These are phyloP conservation scores for Vireo griseus DNA, from an alignment of 2,797 vertebrate genomes.

Conservation along the genomic window DNA sequence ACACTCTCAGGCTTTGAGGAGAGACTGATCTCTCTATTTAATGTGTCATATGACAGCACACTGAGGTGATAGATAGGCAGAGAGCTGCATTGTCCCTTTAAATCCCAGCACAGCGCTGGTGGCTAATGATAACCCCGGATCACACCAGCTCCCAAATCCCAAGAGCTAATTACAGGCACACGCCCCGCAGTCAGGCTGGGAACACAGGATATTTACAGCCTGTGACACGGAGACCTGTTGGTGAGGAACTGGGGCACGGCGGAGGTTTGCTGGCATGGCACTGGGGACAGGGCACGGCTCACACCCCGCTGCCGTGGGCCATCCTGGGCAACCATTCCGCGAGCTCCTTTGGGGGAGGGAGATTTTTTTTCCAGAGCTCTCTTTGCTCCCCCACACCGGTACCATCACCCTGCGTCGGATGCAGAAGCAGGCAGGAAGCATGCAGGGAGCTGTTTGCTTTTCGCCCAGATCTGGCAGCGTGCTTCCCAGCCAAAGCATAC, in stretches of 20 bases:
- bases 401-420: fast-evolving
- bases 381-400: fast-evolving
- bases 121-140: background rate
- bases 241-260: fast-evolving
- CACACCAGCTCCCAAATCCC: constrained; percentile 24
- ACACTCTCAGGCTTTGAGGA: background rate
- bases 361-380: background rate
- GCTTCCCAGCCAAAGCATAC: background rate
- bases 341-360: background rate
- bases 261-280: background rate
- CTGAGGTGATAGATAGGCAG: background rate
- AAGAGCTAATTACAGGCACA: constrained; percentile 19
- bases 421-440: background rate
- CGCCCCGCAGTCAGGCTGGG: background rate
- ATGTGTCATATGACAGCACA: fast-evolving
- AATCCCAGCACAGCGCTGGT: background rate
- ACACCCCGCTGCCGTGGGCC: fast-evolving
- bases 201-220: background rate
- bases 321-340: background rate
- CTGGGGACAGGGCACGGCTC: fast-evolving
- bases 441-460: background rate
- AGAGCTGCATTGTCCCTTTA: background rate
- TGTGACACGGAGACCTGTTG: background rate
- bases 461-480: background rate
- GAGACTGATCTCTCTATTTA: background rate